phyloP scores from a whole-genome alignment of 2,797 vertebrate species.

The Mareca strepera region DNA sequence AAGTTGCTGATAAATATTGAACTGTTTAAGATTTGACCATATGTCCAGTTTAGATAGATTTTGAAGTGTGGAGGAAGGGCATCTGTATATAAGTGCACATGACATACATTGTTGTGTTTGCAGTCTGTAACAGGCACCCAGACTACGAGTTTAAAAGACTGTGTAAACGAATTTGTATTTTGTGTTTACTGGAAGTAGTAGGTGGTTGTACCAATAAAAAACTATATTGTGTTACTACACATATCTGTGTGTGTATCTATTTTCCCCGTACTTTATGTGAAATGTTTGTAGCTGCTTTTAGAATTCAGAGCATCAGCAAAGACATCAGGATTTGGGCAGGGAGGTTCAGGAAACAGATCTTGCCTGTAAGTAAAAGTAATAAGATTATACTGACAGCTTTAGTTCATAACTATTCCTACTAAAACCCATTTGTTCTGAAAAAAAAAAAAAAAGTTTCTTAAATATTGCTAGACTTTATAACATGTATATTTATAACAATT shows the following conservation, averaged over 20 bases:
- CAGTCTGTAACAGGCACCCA: neutral
- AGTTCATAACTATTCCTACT: neutral
- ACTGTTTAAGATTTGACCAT: neutral
- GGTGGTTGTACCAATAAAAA: neutral
- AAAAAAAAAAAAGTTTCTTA: neutral
- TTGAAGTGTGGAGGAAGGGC: neutral
- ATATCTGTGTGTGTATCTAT: neutral
- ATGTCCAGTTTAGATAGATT: neutral
- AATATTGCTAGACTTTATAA: neutral
- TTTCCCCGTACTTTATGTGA: neutral
- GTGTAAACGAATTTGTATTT: neutral
- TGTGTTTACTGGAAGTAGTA: neutral
- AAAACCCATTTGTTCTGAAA: neutral
- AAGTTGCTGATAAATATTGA: neutral
- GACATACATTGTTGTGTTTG: neutral
- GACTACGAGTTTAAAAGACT: neutral
- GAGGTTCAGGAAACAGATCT: neutral
- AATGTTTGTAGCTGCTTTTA: neutral
- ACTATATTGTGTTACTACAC: neutral
- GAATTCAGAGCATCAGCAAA: neutral
- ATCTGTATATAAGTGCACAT: neutral
- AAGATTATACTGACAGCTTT: neutral
- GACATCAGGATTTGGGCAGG: neutral
- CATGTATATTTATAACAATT: no score
- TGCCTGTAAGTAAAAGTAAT: neutral